Evolutionary conservation across 1,140 invertebrate species (phyloP).

Genomic region (Frieseomelitta varia): DNA sequence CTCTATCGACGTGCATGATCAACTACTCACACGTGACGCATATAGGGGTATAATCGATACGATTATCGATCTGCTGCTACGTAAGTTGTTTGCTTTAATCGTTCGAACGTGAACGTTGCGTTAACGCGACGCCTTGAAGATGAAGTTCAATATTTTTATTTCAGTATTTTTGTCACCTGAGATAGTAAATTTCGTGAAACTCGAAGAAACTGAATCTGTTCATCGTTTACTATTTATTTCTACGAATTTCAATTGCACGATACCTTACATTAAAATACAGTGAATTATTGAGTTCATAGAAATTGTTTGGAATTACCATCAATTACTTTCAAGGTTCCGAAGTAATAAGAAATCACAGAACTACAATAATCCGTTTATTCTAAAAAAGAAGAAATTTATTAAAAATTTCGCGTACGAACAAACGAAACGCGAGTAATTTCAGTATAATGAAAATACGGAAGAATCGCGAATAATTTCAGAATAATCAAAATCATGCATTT

Average conservation of each 20-base stretch:
- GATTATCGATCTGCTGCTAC: not conserved
- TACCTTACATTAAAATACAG: too few relatives aligned
- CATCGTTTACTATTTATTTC: not conserved
- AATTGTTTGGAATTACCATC: not conserved
- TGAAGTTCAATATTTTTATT: too few relatives aligned
- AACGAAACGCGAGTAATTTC: not conserved
- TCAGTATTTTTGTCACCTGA: too few relatives aligned
- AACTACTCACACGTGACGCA: not conserved
- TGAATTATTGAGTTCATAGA: not conserved
- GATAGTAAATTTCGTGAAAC: not conserved
- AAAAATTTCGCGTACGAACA: not conserved
- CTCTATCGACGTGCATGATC: not conserved
- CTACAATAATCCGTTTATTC: too few relatives aligned
- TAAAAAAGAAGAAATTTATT: not conserved
- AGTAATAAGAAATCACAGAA: too few relatives aligned
- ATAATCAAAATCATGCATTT: not conserved
- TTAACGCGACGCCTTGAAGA: not conserved
- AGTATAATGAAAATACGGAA: not conserved
- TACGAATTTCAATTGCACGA: too few relatives aligned
- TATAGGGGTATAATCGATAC: not conserved
- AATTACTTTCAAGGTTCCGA: too few relatives aligned
- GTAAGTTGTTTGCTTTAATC: not conserved
- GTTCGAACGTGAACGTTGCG: not conserved
- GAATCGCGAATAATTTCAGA: not conserved
- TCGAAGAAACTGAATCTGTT: too few relatives aligned